Evolutionary conservation across 2,797 vertebrate genomes (phyloP), one percentile per base, ranked within the genome.

Genomic region (Rallus crepitans): DNA sequence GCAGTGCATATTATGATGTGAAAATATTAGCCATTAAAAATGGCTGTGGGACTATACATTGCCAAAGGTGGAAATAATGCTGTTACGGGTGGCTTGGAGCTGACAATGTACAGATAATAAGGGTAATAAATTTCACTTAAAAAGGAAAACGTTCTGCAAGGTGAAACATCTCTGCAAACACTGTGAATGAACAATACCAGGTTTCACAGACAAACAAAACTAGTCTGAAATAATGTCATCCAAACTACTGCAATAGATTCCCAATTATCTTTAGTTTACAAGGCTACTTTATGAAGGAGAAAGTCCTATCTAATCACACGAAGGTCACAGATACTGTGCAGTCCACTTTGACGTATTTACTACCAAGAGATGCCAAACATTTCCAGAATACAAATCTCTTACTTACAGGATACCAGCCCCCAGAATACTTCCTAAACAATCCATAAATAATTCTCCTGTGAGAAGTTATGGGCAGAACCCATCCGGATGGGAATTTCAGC

Each of bases 391-490:
- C 28, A 64, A 64, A 70, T 40, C 27, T 77, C 18, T 60, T 70
- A 2, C 37, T 88, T 52, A 20, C 3, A 59, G 64, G 33, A 56
- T 10, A 40, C 16, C 71, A 45, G 16, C 19, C 56, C 64, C 63
- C 24, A 7, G 17, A 27, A 64, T 30, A 37, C 16, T 82, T 71
- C 64, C 71, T 68, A 63, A 93, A 53, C 56, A 50, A 88, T 3
- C 82, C 69, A 82, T 83, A 78, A 87, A 91, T 48, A 55, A 77
- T 55, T 82, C 24, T 39, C 12, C 11, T 0, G 5, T 56, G 47
- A 63, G 76, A 65, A 59, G 9, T 66, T 85, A 42, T 0, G 6
- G 59, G 14, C 42, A 66, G 70, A 66, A 66, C 4, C 0, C 0
- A 18, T 25, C 20, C 37, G 4, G 42, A 18, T n/a, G 68, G 71